Conservation (phyloP, 1,140 invertebrate species). For the Neoseiulus cucumeris region DNA sequence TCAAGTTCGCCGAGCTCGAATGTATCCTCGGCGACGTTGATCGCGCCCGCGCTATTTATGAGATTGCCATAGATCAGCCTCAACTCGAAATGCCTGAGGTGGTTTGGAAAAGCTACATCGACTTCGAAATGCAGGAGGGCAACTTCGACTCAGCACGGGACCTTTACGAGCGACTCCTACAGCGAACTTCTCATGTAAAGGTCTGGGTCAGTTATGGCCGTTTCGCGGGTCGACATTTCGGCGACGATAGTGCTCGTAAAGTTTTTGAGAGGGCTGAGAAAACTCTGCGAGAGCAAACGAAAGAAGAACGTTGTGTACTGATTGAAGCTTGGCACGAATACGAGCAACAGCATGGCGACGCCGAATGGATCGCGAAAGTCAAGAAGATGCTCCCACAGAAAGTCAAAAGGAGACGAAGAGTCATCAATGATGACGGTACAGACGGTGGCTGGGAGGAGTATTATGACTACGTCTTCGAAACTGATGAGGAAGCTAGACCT, state of each 20-base stretch:
- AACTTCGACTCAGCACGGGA: constrained; percentile 69
- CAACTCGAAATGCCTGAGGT: constrained; percentile 96
- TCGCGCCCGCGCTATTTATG: constrained; percentile 77
- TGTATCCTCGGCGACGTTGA: constrained; percentile 82
- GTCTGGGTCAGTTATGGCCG: constrained; percentile 94
- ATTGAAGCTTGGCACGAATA: constrained; percentile 91
- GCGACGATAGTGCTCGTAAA: constrained; percentile 46
- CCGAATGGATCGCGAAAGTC: constrained; percentile 48
- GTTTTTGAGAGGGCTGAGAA: constrained; percentile 80
- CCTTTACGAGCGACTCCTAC: constrained; percentile 77
- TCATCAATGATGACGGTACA: constrained; percentile 68
- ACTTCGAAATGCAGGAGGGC: constrained; percentile 88
- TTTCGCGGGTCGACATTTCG: constrained; percentile 47
- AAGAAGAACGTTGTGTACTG: constrained; percentile 74
- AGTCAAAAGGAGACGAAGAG: constrained; percentile 80
- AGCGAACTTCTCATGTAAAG: constrained; percentile 91
- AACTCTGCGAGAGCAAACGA: constrained; percentile 42
- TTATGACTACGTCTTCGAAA: constrained; percentile 95
- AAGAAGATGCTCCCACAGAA: constrained; percentile 71
- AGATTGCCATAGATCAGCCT: constrained; percentile 71
- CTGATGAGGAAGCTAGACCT: constrained; percentile 78
- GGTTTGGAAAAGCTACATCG: constrained; percentile 95
- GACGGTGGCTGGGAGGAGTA: constrained; percentile 98
- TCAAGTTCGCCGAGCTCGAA: constrained; percentile 95
- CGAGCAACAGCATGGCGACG: constrained; percentile 64